These are phyloP conservation scores for Chrosomus eos DNA, from an alignment of 2,797 vertebrate species.

Conservation along the genomic window DNA sequence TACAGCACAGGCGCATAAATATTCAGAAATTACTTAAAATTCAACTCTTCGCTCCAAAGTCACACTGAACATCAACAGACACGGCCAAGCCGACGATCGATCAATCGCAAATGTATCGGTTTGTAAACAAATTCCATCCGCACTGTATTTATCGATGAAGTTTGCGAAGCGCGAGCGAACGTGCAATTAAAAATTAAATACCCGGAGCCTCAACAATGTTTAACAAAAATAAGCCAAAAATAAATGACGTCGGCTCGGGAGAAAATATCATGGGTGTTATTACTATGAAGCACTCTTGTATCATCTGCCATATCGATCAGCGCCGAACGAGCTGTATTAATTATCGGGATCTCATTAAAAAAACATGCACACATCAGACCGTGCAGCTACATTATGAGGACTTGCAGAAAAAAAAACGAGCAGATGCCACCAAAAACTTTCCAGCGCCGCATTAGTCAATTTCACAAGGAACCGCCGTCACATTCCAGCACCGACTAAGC, in stretches of 20 bases:
- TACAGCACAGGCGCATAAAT: slow-evolving; percentile 60
- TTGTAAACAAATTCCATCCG: slow-evolving; percentile 48
- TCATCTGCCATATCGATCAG: slow-evolving; percentile 60
- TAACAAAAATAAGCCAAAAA: slow-evolving; percentile 55
- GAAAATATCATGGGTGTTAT: slow-evolving; percentile 52
- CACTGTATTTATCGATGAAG: slow-evolving; percentile 64
- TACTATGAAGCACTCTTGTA: slow-evolving; percentile 49
- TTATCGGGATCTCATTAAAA: slow-evolving; percentile 58
- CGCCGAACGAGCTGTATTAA: slow-evolving; percentile 22
- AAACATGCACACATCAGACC: slow-evolving; percentile 67
- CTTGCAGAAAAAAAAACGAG: slow-evolving; percentile 67
- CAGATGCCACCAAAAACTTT: slow-evolving; percentile 82
- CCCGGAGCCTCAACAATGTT: slow-evolving; percentile 60
- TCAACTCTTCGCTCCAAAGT: slow-evolving; percentile 60
- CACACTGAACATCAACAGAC: slow-evolving; percentile 59
- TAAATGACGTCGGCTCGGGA: slow-evolving; percentile 60
- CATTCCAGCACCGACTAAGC: slow-evolving; percentile 72
- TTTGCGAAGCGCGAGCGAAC: slow-evolving; percentile 54
- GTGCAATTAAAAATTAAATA: slow-evolving; percentile 70
- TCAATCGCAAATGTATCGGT: slow-evolving; percentile 59
- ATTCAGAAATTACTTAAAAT: slow-evolving; percentile 65
- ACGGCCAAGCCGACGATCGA: slow-evolving; percentile 52
- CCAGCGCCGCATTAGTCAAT: slow-evolving; percentile 81
- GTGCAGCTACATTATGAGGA: slow-evolving; percentile 71
- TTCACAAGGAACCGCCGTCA: slow-evolving; percentile 77